Evolutionary conservation across 2,113 vertebrate species (phyloP).

Genomic region (Scomber japonicus): DNA sequence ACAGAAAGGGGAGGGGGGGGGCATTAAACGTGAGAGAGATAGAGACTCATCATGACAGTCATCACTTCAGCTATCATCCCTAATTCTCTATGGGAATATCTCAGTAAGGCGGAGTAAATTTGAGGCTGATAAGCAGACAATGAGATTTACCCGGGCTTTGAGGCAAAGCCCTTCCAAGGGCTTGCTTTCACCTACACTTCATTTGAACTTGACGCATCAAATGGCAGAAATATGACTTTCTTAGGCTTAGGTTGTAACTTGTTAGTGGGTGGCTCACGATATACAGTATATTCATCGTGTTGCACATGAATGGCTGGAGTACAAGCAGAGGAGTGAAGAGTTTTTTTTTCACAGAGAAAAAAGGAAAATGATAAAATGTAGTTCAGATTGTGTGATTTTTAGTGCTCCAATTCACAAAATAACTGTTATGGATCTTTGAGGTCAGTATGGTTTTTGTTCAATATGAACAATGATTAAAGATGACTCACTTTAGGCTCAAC

Average conservation of each 20-base stretch:
- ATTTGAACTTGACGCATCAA: constrained; percentile 59
- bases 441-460: not conserved
- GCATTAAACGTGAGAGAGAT: constrained; percentile 60
- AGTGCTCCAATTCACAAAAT: not conserved
- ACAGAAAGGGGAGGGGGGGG: constrained; percentile 8
- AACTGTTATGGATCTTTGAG: too few relatives aligned
- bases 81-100: constrained; percentile 78
- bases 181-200: constrained; percentile 61
- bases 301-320: not conserved
- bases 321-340: not conserved
- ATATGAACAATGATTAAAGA: not conserved
- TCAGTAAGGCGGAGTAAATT: constrained; percentile 72
- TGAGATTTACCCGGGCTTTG: constrained; percentile 66
- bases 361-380: not conserved
- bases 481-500: not conserved
- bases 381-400: not conserved
- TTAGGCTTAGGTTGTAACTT: constrained; percentile 10
- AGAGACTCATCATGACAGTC: constrained; percentile 76
- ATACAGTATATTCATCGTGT: not conserved
- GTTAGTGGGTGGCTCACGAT: constrained; percentile 25
- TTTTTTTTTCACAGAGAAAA: constrained; percentile 32
- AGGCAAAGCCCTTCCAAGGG: constrained; percentile 70
- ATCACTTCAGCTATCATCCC: constrained; percentile 77
- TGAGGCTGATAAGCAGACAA: constrained; percentile 73
- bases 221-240: constrained; percentile 29